Evolutionary conservation across 2,888 invertebrate genomes (phyloP).

Genomic region (Scaptomyza flava): DNA sequence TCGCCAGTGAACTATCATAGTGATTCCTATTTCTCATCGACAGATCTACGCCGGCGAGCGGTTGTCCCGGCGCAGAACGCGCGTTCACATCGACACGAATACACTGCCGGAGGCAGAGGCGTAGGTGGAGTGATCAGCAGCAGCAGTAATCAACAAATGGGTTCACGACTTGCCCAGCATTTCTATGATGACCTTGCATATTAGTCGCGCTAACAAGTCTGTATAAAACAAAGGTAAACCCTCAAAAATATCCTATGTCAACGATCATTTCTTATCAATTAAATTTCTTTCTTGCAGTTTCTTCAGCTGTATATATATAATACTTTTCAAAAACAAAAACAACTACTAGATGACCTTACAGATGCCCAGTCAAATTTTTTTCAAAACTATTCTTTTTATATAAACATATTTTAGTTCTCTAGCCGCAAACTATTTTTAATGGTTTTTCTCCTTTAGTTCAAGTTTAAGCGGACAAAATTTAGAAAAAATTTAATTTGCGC

Average conservation of each 20-base stretch:
- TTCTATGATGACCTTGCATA: slow-evolving; percentile 83
- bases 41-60: slow-evolving; percentile 83
- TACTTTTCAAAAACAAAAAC: slow-evolving; percentile 39
- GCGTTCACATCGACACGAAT: slow-evolving; percentile 78
- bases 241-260: not conserved
- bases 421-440: slow-evolving; percentile 61
- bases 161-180: slow-evolving; percentile 78
- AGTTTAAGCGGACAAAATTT: slow-evolving; percentile 28
- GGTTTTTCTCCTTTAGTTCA: slow-evolving; percentile 21
- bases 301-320: slow-evolving; percentile 74
- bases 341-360: slow-evolving; percentile 29
- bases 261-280: not conserved
- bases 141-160: slow-evolving; percentile 35
- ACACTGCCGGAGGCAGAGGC: slow-evolving; percentile 68
- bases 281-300: slow-evolving; percentile 53
- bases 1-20: slow-evolving; percentile 78
- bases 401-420: slow-evolving; percentile 44
- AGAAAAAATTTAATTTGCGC: slow-evolving; percentile 20
- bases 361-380: slow-evolving; percentile 41
- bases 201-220: slow-evolving; percentile 58
- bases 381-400: slow-evolving; percentile 35
- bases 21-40: slow-evolving; percentile 84
- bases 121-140: slow-evolving; percentile 43
- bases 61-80: slow-evolving; percentile 74
- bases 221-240: slow-evolving; percentile 42